Base-by-base conservation (phyloP, 2,888 invertebrate genomes). In the Scelioninae gen. 2 region DNA sequence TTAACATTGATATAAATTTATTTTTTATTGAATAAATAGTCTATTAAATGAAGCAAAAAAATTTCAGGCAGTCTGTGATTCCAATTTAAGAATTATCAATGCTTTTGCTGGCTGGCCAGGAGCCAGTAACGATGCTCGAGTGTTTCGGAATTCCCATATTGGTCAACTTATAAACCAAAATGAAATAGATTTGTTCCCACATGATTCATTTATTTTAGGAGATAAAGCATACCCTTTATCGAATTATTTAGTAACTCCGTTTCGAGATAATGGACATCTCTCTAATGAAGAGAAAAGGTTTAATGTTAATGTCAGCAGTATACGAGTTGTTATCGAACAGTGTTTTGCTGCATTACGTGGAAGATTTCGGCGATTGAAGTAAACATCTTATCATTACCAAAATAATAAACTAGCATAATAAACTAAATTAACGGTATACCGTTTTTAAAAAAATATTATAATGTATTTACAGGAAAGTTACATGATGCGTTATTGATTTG, bases 101-200 rank as follows among this genome's bases (percentile, higher is more conserved):
- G 50, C 41, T 4, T 61, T 50, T 61, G 61, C 50, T 48, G 61
- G 61, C 1, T 61, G 50, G 61, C 61, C 61, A 7, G 50, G 61
- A 37, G 35, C 61, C 5, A 63, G 41, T 10, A 63, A 63, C 16
- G 63, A 63, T 31, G 63, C 63, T 2, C 15, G 52, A 15, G 52
- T 39, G 0, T 55, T 25, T 15, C 6, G 55, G 41, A 55, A 55
- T 25, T 39, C 55, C 0, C 16, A 10, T 9, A 28, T 55, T 15
- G 39, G 15, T 9, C 11, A 19, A 39, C 22, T 53, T 25, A 53
- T 39, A 22, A 50, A n/a, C 50, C 50, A 7, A 33, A 31, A 16
- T 7, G 1, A 15, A n/a, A n/a, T n/a, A n/a, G n/a, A n/a, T n/a
- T 33, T 11, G 16, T 58, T 58, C 33, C 43, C 33, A 19, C 15